Base-by-base conservation (phyloP, 2,113 vertebrate species). In the Chlorodrepanis virens region DNA sequence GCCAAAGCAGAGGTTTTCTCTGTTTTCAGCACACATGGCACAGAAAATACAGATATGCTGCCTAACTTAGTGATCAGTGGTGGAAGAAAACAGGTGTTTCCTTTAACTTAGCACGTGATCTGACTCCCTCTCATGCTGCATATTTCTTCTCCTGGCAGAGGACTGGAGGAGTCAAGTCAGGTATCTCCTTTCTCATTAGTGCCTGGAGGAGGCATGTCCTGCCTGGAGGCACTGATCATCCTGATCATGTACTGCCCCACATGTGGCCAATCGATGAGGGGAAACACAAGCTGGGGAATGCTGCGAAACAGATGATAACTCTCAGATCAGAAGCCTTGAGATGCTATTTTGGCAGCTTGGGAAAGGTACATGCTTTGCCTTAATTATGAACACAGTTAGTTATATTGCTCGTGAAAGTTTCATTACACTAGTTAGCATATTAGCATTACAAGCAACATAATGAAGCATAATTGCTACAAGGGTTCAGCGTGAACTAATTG, bases 391-490 rank as follows among this genome's bases (percentile, higher is more conserved):
- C 1, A 6, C 53, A 9, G 23, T 52, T 71, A 54, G 64, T 85
- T 83, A 23, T 7, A 49, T 24, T 40, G 25, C 57, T 84, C 0
- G 3, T 83, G 56, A 69, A 93, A 77, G 67, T 93, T 91, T 82
- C 54, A 61, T 88, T 93, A 77, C 24, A 28, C 37, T 39, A 56
- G 39, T 83, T 61, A 88, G 63, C 63, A 28, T 45, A 87, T 94
- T 76, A 96, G n/a, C 83, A 45, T 79, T 79, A 56, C 80, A 91
- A 82, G 77, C 64, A 94, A 68, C 40, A 64, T 72, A 89, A 79
- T 65, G 65, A 92, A 82, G 31, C 13, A 3, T 87, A 87, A 89
- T 89, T 75, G 64, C 52, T 75, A 81, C 53, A 68, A 52, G 45
- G 25, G 49, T 83, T 89, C 44, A 65, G 49, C 53, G 56, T 79